A percentile compares a stretch with the other conserved stretches of the same genome.
These are phyloP conservation scores for Brachyalestes nurse DNA, from an alignment of 2,797 vertebrate genomes.

Conservation along the genomic window DNA sequence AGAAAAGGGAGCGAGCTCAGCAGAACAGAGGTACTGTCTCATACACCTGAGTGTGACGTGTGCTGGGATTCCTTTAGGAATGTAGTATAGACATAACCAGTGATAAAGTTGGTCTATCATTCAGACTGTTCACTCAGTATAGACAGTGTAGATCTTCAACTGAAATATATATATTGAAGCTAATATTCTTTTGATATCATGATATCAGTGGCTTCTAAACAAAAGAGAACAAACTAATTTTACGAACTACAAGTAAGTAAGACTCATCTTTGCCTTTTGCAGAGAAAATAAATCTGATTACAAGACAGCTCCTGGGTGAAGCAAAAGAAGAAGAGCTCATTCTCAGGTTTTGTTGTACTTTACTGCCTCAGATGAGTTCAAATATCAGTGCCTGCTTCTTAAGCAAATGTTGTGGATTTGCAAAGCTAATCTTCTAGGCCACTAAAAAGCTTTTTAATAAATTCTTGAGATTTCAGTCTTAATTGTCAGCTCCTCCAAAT, in stretches of 20 bases:
- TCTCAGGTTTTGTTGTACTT: conserved; percentile 77
- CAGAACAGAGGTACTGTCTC: conserved; percentile 84
- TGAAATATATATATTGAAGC: too few species aligned
- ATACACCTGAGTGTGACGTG: background rate
- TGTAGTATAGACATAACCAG: background rate
- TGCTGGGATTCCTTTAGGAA: background rate
- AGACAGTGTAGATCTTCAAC: too few species aligned
- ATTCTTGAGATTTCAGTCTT: background rate
- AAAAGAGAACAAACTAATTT: too few species aligned
- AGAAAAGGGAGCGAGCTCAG: conserved; percentile 83
- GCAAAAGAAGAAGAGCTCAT: conserved; percentile 84
- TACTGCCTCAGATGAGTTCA: background rate
- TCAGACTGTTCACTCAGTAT: background rate
- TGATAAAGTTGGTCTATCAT: background rate
- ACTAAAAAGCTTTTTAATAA: background rate
- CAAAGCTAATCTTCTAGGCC: background rate
- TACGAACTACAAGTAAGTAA: background rate
- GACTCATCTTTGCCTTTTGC: conserved; percentile 38
- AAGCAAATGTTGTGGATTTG: background rate
- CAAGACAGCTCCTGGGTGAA: conserved; percentile 85
- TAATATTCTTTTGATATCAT: background rate
- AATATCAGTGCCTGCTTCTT: background rate
- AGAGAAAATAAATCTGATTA: conserved; percentile 89
- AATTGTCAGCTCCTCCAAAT: background rate
- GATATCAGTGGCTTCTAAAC: too few species aligned